Percentiles rank a stretch among this genome's conserved stretches.
These are phyloP conservation scores for Siderastrea radians DNA, from an alignment of 92 coral and sea anemone species.

Conservation along the genomic window DNA sequence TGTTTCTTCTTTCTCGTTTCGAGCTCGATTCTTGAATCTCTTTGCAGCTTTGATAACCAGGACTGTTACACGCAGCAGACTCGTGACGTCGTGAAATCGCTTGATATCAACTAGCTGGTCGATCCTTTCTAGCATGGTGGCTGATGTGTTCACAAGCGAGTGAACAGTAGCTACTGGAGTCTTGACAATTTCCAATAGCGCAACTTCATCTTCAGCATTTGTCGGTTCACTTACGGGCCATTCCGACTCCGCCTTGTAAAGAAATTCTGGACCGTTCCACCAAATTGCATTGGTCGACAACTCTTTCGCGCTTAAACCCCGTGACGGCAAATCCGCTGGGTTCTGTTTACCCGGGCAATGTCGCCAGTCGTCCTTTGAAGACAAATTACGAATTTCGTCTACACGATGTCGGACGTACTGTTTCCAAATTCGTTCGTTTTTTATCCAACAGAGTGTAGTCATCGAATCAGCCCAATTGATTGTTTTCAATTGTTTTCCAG, in stretches of 20 bases:
- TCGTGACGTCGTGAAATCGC: constrained; percentile 38
- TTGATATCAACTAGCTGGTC: constrained; percentile 42
- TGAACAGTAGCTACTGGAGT: constrained; percentile 44
- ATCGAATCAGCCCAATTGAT: constrained; percentile 60
- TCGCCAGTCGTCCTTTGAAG: constrained; percentile 51
- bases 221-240: constrained; percentile 68
- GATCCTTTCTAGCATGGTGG: constrained; percentile 7
- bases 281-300: constrained; percentile 18
- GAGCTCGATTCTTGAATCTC: constrained; percentile 2
- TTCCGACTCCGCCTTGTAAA: constrained; percentile 42
- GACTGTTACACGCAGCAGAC: constrained; percentile 65
- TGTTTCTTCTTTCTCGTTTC: not conserved
- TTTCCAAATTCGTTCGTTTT: constrained; percentile 52
- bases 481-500: constrained; percentile 18
- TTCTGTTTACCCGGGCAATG: constrained; percentile 55
- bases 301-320: constrained; percentile 53
- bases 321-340: constrained; percentile 68
- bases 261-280: constrained; percentile 65
- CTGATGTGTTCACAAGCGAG: constrained; percentile 38
- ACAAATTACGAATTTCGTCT: constrained; percentile 49
- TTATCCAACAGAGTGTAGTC: constrained; percentile 64
- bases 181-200: constrained; percentile 48
- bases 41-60: constrained; percentile 50
- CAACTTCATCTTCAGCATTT: constrained; percentile 38
- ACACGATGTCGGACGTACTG: constrained; percentile 54